A percentile compares a stretch with the other conserved stretches of the same genome.
Evolutionary conservation across 2,113 vertebrate genomes (phyloP).

Genomic region (Macroglossus sobrinus): DNA sequence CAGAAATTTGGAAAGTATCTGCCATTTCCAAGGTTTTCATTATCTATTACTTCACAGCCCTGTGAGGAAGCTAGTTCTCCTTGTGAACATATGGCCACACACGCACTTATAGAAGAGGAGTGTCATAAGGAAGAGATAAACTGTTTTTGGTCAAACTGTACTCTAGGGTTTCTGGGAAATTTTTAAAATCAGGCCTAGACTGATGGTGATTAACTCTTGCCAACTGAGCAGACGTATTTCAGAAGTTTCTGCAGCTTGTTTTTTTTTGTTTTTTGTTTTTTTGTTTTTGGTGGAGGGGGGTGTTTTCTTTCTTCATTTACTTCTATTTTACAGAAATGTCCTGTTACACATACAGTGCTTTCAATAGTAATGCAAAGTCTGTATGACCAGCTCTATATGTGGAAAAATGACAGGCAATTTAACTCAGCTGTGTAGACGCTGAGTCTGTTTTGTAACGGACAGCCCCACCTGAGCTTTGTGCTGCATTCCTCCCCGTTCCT

Average conservation of each 20-base stretch:
- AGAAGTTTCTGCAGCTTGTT: not conserved
- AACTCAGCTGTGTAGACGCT: not conserved
- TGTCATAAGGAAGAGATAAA: not conserved
- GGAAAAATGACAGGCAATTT: slow-evolving; percentile 41
- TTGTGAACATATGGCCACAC: not conserved
- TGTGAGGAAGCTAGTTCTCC: not conserved
- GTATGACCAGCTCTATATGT: not conserved
- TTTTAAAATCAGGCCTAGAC: not conserved
- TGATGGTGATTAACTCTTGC: slow-evolving; percentile 4
- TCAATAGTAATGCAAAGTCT: not conserved
- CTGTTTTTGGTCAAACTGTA: slow-evolving; percentile 10
- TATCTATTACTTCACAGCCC: not conserved
- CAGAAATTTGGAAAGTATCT: not conserved
- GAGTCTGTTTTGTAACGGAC: not conserved
- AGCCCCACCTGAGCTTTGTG: slow-evolving; percentile 19
- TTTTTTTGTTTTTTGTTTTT: not conserved
- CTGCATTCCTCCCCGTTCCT: slow-evolving; percentile 16
- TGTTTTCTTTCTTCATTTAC: slow-evolving; percentile 14
- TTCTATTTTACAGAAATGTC: slow-evolving; percentile 37
- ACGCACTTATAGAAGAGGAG: not conserved
- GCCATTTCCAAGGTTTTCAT: slow-evolving; percentile 33
- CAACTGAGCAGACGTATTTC: not conserved
- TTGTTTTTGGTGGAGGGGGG: no score
- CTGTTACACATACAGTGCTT: slow-evolving; percentile 20
- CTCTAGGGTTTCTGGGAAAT: not conserved